Evolutionary conservation across 2,888 invertebrate genomes (phyloP), one percentile per base, ranked within the genome.

Genomic region (Oscheius sp.): DNA sequence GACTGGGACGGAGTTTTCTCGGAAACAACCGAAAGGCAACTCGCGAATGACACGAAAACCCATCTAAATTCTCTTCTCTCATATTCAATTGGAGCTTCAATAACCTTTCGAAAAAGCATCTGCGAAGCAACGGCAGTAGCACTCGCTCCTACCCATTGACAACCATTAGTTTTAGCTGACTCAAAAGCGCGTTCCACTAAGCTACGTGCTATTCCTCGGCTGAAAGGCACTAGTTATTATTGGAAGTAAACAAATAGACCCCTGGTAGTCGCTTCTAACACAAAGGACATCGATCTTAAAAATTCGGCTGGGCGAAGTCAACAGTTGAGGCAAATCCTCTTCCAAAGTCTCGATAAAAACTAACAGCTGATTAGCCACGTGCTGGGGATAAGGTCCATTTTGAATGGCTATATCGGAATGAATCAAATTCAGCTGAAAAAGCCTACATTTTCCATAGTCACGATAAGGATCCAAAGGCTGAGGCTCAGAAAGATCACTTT

Each of bases 241-340:
- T 50, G 15, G 33, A 20, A n/a, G 8, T 58, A 10, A 15, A n/a
- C 29, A 34, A 37, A 55, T 57, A 39, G 12, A 75, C 77, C 75
- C 74, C 39, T 78, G 78, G 29, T 69, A 71, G 8, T 67, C 65
- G 27, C 69, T 68, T 5, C 73, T 69, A 1, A 78, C 78, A 33
- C 78, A 78, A 0, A 78, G 46, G 15, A 78, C 75, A 48, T 78
- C 78, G n/a, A 78, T 73, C 61, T 78, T 78, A 52, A 78, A 75
- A 27, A 78, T 72, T 52, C 33, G 50, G 8, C 42, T 20, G 1
- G 73, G 39, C 10, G 25, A 33, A 25, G 50, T 57, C 2, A 69
- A 20, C 17, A 75, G 48, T 4, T 58, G 23, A 3, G 52, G n/a
- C 63, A 75, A 46, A 63, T 74, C 69, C 34, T 74, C 71, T 46